A percentile compares a stretch with the other conserved stretches of the same genome.
Evolutionary conservation across 2,113 vertebrate species (phyloP).

Genomic region (Scortum barcoo): DNA sequence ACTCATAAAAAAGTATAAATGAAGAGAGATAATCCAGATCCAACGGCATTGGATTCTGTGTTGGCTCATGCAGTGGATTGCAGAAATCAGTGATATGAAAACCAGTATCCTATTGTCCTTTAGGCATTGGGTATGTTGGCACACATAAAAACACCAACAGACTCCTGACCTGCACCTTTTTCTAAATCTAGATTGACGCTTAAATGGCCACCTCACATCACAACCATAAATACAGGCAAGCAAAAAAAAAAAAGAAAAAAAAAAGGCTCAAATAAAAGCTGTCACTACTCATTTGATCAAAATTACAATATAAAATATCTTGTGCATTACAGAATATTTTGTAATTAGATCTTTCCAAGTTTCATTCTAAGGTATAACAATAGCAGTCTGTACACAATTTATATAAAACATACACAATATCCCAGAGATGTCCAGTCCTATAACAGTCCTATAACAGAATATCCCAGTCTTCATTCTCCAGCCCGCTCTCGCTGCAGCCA

Average conservation of each 20-base stretch:
- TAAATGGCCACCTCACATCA: slow-evolving; percentile 76
- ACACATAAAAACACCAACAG: slow-evolving; percentile 63
- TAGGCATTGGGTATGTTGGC: slow-evolving; percentile 71
- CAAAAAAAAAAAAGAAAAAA: slow-evolving; percentile 58
- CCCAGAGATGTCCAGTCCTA: slow-evolving; percentile 79
- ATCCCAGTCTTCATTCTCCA: slow-evolving; percentile 68
- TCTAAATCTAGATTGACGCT: slow-evolving; percentile 63
- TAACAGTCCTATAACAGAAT: slow-evolving; percentile 72
- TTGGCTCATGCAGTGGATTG: slow-evolving; percentile 79
- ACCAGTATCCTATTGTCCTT: slow-evolving; percentile 66
- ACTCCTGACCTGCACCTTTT: slow-evolving; percentile 44
- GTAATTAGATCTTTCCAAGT: slow-evolving; percentile 72
- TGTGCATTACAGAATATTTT: slow-evolving; percentile 83
- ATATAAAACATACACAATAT: slow-evolving; percentile 81
- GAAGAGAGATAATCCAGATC: slow-evolving; percentile 63
- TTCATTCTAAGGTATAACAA: slow-evolving; percentile 78
- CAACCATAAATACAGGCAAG: slow-evolving; percentile 80
- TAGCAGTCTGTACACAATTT: slow-evolving; percentile 79
- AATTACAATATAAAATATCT: slow-evolving; percentile 82
- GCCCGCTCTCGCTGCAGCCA: slow-evolving; percentile 36
- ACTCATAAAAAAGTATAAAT: slow-evolving; percentile 75
- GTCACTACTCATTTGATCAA: slow-evolving; percentile 74
- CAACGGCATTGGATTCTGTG: slow-evolving; percentile 50
- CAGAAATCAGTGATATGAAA: slow-evolving; percentile 70
- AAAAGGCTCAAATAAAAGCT: slow-evolving; percentile 74